Evolutionary conservation across 1,140 invertebrate species (phyloP), one percentile per base, ranked within the genome.

Genomic region (Coelopa frigida): DNA sequence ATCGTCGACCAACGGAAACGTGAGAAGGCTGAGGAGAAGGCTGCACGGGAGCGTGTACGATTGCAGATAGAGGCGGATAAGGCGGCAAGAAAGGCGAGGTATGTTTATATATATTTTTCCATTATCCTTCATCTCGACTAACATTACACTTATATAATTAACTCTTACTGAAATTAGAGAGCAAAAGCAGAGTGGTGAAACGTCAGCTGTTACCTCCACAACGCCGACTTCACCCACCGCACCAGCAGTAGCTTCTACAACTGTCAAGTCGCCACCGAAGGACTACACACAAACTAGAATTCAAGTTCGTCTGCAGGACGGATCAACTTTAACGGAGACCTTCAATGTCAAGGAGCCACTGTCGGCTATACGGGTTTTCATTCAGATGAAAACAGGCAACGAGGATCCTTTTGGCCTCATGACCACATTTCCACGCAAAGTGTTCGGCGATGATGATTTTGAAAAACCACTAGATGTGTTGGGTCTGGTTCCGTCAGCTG

Each of bases 51-150:
- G 52, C 75, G 79, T 49, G 83, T 90, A 10, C 76, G 72, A 44
- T 85, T 87, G 40, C 84, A 93, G 72, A 95, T 95, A 58, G 88
- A 92, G 70, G 82, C 84, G 26, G 90, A 95, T 65, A 90, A 86
- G 73, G 75, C 80, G 44, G 89, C 87, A 3, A 77, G 91, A 57
- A 84, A 81, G 74, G 55, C 38, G 22, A 35, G 37, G 27, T 43
- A 32, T 17, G 14, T 18, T 7, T 6, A n/a, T 21, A 38, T 7
- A 6, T 4, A 4, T 6, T 15, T 5, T 15, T 38, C 12, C 20
- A 38, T 38, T 20, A 7, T 15, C 5, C 12, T 38, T 15, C 20
- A 38, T 38, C 18, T 15, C 8, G 12, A 15, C 12, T 18, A 6
- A 5, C 8, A 38, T 1, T 6, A 38, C 22, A 17, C 15, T 20